Base-by-base conservation (phyloP, 2,113 vertebrate genomes). In the Callionymus lyra region DNA sequence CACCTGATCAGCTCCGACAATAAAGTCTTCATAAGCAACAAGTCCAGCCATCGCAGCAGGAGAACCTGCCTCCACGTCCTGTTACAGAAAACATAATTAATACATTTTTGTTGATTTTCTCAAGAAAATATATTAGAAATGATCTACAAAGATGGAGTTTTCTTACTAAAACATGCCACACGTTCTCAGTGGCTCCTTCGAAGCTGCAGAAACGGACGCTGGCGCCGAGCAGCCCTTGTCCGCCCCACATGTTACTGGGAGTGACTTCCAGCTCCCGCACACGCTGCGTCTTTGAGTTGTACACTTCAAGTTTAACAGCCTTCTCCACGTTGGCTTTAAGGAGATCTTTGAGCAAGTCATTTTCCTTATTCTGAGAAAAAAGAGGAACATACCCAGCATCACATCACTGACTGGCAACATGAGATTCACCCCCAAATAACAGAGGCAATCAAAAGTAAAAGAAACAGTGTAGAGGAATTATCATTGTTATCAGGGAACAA, bases 231-330 rank as follows among this genome's bases (percentile, higher is more conserved):
- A 98, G 89, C 21, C 94, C 94, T 59, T 93, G 91, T 17, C 94
- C 94, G 1, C 94, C 94, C 94, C 94, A 98, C 94, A 96, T 95
- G 74, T 94, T 97, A 65, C 90, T 97, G 55, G 94, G 94, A 14
- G 84, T 79, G 61, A 98, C 91, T 53, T 96, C 90, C 68, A 97
- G 81, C 53, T 98, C 92, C 6, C 92, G 86, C 27, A 96, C 76
- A 50, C 83, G 86, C 85, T 91, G 86, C 0, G 85, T 89, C 82
- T 96, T 98, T 35, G 85, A 91, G 54, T 77, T 97, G 60, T 89
- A 93, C 36, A 96, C 90, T 63, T 96, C 90, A 45, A 97, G 77
- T 77, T 90, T 96, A 56, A 98, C 90, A 0, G 86, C 81, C 72
- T 91, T 96, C 84, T 96, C 94, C 56, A 87, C 82, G 4, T 98